Conservation (phyloP, 2,888 invertebrate genomes). For the Agrochola lota region DNA sequence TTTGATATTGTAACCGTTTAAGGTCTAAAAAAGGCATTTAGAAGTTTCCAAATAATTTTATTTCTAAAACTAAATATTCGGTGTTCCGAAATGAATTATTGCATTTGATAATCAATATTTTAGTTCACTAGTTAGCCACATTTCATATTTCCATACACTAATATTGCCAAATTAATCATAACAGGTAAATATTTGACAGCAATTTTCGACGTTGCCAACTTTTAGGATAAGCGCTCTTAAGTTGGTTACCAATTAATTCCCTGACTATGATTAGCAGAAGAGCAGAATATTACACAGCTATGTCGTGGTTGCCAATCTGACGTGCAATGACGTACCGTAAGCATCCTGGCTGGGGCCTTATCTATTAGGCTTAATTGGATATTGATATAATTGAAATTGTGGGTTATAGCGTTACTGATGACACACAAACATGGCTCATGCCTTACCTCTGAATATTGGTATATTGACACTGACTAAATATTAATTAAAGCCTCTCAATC, state of each 20-base stretch:
- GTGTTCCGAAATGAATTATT: too few species aligned
- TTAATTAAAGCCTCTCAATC: neutral
- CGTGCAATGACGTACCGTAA: conserved; percentile 7
- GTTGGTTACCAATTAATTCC: neutral
- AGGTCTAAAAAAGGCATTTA: too few species aligned
- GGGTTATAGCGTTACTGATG: conserved; percentile 5
- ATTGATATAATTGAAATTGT: conserved; percentile 18
- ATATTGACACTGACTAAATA: neutral
- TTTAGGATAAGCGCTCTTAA: too few species aligned
- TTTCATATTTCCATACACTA: too few species aligned
- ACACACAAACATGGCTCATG: neutral
- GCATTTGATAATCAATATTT: too few species aligned
- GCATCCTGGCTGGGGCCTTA: conserved; percentile 3
- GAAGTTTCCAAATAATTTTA: too few species aligned
- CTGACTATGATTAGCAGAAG: neutral
- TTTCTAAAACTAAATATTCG: too few species aligned
- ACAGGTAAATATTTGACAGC: too few species aligned
- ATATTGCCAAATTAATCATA: too few species aligned
- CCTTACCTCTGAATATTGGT: conserved; percentile 8
- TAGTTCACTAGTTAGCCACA: too few species aligned
- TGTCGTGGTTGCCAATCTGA: conserved; percentile 11
- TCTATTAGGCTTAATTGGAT: conserved; percentile 25
- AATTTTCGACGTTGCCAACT: too few species aligned
- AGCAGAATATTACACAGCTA: neutral
- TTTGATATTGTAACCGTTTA: too few species aligned